These are phyloP conservation scores for Apteryx owenii DNA, from an alignment of 2,113 vertebrate species.

Conservation along the genomic window DNA sequence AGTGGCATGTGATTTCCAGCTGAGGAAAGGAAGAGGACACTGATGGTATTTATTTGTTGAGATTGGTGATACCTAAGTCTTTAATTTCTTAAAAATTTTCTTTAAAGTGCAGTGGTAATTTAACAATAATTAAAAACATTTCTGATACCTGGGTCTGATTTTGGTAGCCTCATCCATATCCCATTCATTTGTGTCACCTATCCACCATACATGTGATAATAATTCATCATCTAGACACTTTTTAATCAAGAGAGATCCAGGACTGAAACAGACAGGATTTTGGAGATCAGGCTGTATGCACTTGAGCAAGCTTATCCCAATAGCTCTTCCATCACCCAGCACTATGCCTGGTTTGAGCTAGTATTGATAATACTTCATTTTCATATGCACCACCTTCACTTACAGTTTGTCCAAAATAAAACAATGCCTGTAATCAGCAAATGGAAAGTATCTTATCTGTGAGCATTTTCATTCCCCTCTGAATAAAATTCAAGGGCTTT, in stretches of 20 bases:
- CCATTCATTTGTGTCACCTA: not conserved
- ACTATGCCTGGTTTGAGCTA: not conserved
- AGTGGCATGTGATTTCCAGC: not conserved
- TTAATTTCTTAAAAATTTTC: not conserved
- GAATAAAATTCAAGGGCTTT: not conserved
- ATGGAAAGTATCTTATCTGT: not conserved
- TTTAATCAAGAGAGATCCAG: not conserved
- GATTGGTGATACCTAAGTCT: not conserved
- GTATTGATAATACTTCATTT: not conserved
- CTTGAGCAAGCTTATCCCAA: not conserved
- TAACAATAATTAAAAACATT: not conserved
- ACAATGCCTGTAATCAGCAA: not conserved
- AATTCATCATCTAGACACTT: not conserved
- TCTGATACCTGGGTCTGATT: not conserved
- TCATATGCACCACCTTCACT: not conserved
- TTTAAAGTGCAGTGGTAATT: not conserved
- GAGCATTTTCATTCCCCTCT: not conserved
- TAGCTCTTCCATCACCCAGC: not conserved
- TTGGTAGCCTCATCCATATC: not conserved
- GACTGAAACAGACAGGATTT: not conserved
- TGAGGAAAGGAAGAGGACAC: constrained; percentile 1
- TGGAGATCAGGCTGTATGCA: not conserved
- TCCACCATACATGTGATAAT: not conserved
- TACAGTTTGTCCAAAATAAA: not conserved
- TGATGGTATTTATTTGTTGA: not conserved